Evolutionary conservation across 2,888 invertebrate species (phyloP).

Genomic region (Hypselothyrea guttata): DNA sequence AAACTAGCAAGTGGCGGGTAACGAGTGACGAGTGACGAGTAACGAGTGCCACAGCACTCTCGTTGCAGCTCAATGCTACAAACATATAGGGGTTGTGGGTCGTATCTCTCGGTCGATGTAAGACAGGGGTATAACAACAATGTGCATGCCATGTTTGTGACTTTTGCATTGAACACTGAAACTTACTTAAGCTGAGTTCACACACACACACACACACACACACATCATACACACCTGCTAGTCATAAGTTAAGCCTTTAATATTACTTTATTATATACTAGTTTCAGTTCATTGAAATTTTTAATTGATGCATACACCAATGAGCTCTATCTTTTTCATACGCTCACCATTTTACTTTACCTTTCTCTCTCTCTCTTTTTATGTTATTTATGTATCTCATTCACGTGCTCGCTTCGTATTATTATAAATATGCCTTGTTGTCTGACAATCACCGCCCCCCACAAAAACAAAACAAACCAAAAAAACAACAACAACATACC

Average conservation of each 20-base stretch:
- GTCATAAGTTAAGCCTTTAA: slow-evolving; percentile 40
- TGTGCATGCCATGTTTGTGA: slow-evolving; percentile 69
- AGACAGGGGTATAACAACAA: slow-evolving; percentile 14
- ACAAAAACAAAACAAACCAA: slow-evolving; percentile 20
- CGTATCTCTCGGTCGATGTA: no score
- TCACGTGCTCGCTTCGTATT: slow-evolving; percentile 58
- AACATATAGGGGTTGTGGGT: no score
- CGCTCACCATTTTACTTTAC: slow-evolving; percentile 21
- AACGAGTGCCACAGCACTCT: no score
- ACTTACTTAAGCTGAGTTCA: slow-evolving; percentile 58
- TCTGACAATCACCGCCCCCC: slow-evolving; percentile 45
- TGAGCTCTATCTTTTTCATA: slow-evolving; percentile 8
- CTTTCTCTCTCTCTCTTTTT: slow-evolving; percentile 43
- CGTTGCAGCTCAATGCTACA: no score
- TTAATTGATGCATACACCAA: slow-evolving; percentile 22
- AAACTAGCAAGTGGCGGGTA: no score
- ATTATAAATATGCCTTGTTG: slow-evolving; percentile 64
- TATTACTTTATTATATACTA: slow-evolving; percentile 40
- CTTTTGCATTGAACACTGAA: slow-evolving; percentile 55
- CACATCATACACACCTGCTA: slow-evolving; percentile 15
- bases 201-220: slow-evolving; percentile 8
- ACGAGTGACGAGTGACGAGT: no score
- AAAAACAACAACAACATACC: slow-evolving; percentile 19
- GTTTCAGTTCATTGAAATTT: slow-evolving; percentile 30
- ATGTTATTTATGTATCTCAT: slow-evolving; percentile 45